Evolutionary conservation across 1,140 invertebrate genomes (phyloP).

Genomic region (Eupeodes corollae): DNA sequence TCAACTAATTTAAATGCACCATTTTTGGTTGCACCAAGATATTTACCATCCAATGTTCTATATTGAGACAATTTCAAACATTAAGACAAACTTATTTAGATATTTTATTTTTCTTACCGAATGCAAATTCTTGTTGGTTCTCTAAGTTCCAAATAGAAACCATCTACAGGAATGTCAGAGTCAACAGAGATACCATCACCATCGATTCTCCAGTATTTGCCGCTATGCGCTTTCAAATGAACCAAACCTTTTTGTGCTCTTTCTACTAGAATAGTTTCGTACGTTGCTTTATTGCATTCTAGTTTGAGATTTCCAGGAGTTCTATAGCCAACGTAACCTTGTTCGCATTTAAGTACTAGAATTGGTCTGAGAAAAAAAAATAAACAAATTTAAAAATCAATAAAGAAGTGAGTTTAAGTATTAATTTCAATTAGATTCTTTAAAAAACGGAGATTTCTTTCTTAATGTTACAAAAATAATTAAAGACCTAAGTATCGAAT

Average conservation of each 20-base stretch:
- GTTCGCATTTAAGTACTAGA: slow-evolving; percentile 86
- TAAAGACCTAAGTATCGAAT: too few species aligned
- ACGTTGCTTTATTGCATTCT: slow-evolving; percentile 91
- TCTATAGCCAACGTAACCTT: slow-evolving; percentile 92
- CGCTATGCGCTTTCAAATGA: slow-evolving; percentile 87
- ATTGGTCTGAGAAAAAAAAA: slow-evolving; percentile 55
- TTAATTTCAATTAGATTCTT: too few species aligned
- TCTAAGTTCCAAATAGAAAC: slow-evolving; percentile 83
- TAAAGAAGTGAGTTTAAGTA: background rate
- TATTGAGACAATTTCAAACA: background rate
- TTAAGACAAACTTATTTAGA: too few species aligned
- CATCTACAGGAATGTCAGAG: slow-evolving; percentile 65
- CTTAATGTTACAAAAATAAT: too few species aligned
- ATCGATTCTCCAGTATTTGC: slow-evolving; percentile 86
- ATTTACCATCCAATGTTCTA: slow-evolving; percentile 51
- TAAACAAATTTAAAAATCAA: background rate
- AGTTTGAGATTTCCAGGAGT: slow-evolving; percentile 63
- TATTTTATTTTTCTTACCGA: slow-evolving; percentile 34
- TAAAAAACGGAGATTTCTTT: background rate
- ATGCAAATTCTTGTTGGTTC: slow-evolving; percentile 87
- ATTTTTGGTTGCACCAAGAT: slow-evolving; percentile 87
- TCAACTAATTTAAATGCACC: slow-evolving; percentile 79
- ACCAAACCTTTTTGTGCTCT: slow-evolving; percentile 81
- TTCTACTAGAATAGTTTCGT: slow-evolving; percentile 86
- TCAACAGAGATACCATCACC: slow-evolving; percentile 79